Conservation (phyloP, 2,888 invertebrate species). For the Oscheius sp. region DNA sequence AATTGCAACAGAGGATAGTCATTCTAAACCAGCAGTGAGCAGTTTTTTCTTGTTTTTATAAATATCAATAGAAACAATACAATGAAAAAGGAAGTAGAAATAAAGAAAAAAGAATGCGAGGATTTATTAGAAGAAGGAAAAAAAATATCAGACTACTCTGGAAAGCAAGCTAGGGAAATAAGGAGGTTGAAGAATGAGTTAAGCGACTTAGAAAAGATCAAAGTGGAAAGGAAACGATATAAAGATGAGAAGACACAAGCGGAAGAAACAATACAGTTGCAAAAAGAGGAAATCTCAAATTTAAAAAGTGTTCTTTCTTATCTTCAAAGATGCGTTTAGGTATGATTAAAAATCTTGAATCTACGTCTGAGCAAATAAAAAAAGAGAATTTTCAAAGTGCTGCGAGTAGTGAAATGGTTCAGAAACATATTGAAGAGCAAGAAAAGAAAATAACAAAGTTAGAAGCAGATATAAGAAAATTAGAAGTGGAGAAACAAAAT, state of each 20-base stretch:
- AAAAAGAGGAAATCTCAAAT: conserved; percentile 27
- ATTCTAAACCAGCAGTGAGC: conserved; percentile 35
- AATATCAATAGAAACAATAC: conserved; percentile 5
- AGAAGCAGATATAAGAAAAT: conserved; percentile 1
- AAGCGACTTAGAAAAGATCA: conserved; percentile 39
- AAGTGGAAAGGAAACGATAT: conserved; percentile 34
- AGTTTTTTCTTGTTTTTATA: neutral
- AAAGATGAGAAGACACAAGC: conserved; percentile 39
- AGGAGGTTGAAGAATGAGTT: conserved; percentile 52
- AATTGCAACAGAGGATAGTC: conserved; percentile 41
- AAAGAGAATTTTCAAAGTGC: conserved; percentile 33
- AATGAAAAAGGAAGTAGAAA: conserved; percentile 42
- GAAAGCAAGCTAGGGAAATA: conserved; percentile 59
- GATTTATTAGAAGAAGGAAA: conserved; percentile 60
- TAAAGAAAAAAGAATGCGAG: conserved; percentile 54
- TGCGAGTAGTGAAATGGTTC: conserved; percentile 32
- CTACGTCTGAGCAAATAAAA: conserved; percentile 27
- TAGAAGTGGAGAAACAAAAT: conserved; percentile 9
- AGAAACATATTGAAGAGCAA: conserved; percentile 29
- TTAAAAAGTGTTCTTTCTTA: conserved; percentile 34
- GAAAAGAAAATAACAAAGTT: conserved; percentile 28
- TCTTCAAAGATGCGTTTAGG: conserved; percentile 6
- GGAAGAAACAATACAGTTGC: conserved; percentile 33
- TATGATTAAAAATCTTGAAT: conserved; percentile 33
- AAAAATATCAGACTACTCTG: conserved; percentile 51